A percentile compares a stretch with the other conserved stretches of the same genome.
Evolutionary conservation across 2,888 invertebrate species (phyloP).

Genomic region (Nemoura dubitans): DNA sequence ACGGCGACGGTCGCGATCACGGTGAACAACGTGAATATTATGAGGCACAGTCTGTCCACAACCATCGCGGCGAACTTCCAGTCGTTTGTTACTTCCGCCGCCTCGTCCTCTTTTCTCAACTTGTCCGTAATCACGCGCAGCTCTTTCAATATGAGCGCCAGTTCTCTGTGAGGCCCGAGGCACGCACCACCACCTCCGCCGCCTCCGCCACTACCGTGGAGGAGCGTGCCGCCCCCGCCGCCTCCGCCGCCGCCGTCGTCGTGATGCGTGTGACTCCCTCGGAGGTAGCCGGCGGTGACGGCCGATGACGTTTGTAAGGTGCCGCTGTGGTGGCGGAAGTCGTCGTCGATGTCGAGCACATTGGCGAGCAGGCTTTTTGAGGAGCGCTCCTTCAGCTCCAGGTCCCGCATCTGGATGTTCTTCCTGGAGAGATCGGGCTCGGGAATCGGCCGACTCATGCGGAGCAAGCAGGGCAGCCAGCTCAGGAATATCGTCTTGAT

Average conservation of each 20-base stretch:
- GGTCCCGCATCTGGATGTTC: constrained; percentile 81
- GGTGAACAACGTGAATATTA: constrained; percentile 98
- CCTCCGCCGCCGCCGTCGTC: constrained; percentile 69
- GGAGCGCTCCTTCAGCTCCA: constrained; percentile 89
- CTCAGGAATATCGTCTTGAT: constrained; percentile 91
- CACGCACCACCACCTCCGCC: constrained; percentile 75
- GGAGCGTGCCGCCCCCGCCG: constrained; percentile 54
- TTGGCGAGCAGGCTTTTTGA: constrained; percentile 96
- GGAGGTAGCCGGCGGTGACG: constrained; percentile 56
- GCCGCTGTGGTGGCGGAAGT: constrained; percentile 82
- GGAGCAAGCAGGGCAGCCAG: constrained; percentile 96
- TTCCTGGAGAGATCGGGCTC: constrained; percentile 68
- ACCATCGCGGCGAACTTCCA: constrained; percentile 99
- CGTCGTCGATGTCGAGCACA: constrained; percentile 97
- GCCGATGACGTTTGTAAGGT: constrained; percentile 66
- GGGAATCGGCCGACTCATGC: constrained; percentile 84
- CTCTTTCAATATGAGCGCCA: constrained; percentile 94
- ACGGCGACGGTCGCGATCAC: constrained; percentile 97
- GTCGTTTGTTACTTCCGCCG: constrained; percentile 93
- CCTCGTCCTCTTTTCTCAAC: constrained; percentile 94
- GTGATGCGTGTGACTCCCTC: constrained; percentile 59
- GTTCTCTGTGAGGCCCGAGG: constrained; percentile 92
- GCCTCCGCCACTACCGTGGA: constrained; percentile 69
- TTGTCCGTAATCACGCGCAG: constrained; percentile 89
- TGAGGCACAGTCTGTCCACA: constrained; percentile 99